phyloP scores from a whole-genome alignment of 2,113 vertebrate genomes.

The Otus sunia region DNA sequence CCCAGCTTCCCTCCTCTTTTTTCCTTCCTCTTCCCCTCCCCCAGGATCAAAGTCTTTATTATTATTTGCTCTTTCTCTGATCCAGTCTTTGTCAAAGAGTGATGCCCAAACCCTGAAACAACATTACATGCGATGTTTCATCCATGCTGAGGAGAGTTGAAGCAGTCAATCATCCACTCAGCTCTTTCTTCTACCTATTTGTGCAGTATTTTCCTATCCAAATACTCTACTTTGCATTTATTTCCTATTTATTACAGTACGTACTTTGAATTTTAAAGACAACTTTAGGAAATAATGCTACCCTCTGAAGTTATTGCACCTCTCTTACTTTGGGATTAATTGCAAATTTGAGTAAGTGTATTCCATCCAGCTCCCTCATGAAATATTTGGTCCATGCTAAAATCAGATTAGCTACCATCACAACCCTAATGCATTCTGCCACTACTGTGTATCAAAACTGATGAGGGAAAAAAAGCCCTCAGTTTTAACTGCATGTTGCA shows the following conservation, averaged over 20 bases:
- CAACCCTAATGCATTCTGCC: background rate
- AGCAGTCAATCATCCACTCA: background rate
- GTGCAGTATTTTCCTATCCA: background rate
- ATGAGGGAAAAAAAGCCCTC: background rate
- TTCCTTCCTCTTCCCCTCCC: too few relatives aligned
- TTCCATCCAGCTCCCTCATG: background rate
- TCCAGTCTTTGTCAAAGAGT: background rate
- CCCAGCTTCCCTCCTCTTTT: background rate
- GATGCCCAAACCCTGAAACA: background rate
- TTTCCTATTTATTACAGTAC: background rate
- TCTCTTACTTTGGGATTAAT: background rate
- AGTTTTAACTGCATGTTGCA: background rate
- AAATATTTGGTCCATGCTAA: background rate
- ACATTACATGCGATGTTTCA: background rate
- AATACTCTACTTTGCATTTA: background rate
- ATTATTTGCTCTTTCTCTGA: background rate
- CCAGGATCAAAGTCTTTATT: background rate
- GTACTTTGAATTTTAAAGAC: background rate
- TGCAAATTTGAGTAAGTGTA: background rate
- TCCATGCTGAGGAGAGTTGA: background rate
- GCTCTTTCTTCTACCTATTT: background rate
- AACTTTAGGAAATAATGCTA: background rate
- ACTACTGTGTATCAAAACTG: background rate
- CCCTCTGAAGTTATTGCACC: background rate
- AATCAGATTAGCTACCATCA: background rate